A percentile compares a stretch with the other conserved stretches of the same genome.
Evolutionary conservation across 2,888 invertebrate species (phyloP).

Genomic region (Aphidius colemani): DNA sequence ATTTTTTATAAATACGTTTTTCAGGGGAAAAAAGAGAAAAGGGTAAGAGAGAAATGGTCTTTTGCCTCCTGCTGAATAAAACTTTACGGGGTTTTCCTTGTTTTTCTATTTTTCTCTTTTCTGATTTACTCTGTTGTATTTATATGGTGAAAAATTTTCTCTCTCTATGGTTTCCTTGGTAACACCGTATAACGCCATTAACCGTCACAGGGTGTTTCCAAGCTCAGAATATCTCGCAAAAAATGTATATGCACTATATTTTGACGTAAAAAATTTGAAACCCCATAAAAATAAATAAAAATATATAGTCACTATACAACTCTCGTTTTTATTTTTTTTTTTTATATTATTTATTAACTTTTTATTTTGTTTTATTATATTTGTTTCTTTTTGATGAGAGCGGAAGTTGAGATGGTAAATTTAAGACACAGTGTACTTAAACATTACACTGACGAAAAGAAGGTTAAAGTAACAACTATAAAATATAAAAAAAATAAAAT

Average conservation of each 20-base stretch:
- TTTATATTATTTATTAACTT: not conserved
- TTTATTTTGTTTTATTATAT: not conserved
- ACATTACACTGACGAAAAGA: not conserved
- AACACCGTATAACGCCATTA: conserved; percentile 59
- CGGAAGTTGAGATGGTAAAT: no score
- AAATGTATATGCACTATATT: conserved; percentile 27
- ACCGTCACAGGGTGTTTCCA: conserved; percentile 45
- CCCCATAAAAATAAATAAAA: conserved; percentile 57
- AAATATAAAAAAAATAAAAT: not conserved
- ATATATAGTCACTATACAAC: conserved; percentile 38
- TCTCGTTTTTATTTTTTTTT: not conserved
- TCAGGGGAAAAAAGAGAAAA: conserved; percentile 37
- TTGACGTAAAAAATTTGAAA: conserved; percentile 39
- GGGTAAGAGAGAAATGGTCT: conserved; percentile 14
- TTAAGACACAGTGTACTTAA: no score
- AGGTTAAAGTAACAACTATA: no score
- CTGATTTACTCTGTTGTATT: conserved; percentile 4
- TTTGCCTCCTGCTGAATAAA: conserved; percentile 37
- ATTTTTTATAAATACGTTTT: conserved; percentile 60
- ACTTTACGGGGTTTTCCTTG: conserved; percentile 24
- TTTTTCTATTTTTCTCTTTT: conserved; percentile 39
- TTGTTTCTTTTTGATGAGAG: not conserved
- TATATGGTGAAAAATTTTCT: conserved; percentile 47
- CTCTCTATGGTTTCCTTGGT: conserved; percentile 47
- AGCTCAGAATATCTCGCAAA: conserved; percentile 13